These are phyloP conservation scores for Terebella lapidaria DNA, from an alignment of 2,888 invertebrate species.

Conservation along the genomic window DNA sequence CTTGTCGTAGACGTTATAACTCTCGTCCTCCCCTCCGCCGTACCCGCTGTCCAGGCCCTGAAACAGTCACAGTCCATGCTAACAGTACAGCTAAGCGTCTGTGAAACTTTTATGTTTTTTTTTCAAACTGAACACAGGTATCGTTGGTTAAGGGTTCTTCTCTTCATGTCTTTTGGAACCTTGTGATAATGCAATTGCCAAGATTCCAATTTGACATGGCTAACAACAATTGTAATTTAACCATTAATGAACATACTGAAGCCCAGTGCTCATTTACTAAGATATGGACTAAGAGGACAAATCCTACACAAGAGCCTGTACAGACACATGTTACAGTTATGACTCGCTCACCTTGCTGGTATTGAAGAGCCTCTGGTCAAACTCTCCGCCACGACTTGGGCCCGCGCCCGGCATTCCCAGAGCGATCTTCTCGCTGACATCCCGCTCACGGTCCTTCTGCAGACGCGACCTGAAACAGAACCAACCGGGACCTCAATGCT, in stretches of 20 bases:
- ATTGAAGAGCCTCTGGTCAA: slow-evolving; percentile 94
- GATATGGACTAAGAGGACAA: no score
- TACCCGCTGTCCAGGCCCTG: slow-evolving; percentile 84
- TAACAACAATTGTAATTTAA: no score
- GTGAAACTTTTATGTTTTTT: no score
- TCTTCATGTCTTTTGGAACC: no score
- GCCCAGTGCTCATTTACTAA: no score
- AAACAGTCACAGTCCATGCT: neutral
- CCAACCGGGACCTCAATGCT: neutral
- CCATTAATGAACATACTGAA: no score
- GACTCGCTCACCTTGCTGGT: slow-evolving; percentile 59
- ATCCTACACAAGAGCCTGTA: no score
- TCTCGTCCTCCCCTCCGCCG: slow-evolving; percentile 81
- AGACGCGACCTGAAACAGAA: slow-evolving; percentile 65
- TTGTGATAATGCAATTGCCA: no score
- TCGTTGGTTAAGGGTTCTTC: no score
- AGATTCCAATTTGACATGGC: no score
- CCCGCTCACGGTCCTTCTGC: slow-evolving; percentile 69
- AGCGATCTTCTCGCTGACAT: slow-evolving; percentile 97
- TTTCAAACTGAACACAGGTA: no score
- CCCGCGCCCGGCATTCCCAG: slow-evolving; percentile 84
- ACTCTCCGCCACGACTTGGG: slow-evolving; percentile 69
- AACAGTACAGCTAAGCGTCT: neutral
- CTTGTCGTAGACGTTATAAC: slow-evolving; percentile 95
- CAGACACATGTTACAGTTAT: no score